Percentiles rank a stretch among this genome's conserved stretches.
Conservation (phyloP, 2,888 invertebrate species). For the Homarus gammarus region DNA sequence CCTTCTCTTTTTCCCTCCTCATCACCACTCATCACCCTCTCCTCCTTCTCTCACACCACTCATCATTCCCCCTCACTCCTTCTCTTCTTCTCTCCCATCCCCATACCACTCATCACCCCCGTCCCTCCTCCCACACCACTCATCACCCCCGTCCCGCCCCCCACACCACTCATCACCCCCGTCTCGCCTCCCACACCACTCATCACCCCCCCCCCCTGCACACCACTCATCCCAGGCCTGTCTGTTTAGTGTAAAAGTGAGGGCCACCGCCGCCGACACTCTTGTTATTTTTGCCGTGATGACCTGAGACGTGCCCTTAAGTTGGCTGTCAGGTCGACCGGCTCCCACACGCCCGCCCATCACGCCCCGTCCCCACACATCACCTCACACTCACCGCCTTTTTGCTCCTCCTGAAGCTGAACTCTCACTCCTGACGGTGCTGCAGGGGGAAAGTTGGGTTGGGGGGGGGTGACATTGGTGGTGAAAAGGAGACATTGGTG, state of each 20-base stretch:
- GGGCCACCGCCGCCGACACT: neutral
- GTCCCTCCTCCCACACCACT: no score
- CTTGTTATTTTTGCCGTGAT: conserved; percentile 36
- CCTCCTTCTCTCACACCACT: no score
- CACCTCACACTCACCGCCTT: neutral
- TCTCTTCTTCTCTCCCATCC: neutral
- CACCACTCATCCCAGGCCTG: neutral
- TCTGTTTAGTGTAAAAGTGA: conserved; percentile 37
- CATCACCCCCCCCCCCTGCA: neutral
- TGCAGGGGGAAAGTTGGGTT: neutral
- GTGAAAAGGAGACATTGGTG: no score
- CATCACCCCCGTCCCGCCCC: neutral
- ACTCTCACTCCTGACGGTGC: neutral
- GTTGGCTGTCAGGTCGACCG: conserved; percentile 31
- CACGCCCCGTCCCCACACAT: neutral
- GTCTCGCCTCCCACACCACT: neutral
- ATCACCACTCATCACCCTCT: no score
- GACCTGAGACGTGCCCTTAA: neutral
- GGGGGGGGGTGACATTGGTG: no score
- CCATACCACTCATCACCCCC: neutral
- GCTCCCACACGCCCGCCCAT: neutral
- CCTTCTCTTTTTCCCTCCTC: no score
- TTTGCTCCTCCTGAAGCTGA: neutral
- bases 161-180: neutral
- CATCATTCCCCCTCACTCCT: neutral